Conservation (phyloP, 2,113 vertebrate species). For the Saimiri boliviensis region DNA sequence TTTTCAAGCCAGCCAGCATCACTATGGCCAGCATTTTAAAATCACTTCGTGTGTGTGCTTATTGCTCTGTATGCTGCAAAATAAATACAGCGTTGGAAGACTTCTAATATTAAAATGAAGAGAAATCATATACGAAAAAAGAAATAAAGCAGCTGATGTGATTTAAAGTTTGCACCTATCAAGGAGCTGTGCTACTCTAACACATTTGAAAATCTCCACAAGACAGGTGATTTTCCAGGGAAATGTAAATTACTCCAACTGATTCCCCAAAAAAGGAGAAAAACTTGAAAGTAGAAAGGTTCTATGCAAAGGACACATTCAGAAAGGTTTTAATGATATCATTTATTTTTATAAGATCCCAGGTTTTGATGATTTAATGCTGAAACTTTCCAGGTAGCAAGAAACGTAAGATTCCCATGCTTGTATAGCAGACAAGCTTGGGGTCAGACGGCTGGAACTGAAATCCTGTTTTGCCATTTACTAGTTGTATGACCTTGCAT, state of each 20-base stretch:
- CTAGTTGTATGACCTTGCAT: background rate
- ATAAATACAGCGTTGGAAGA: background rate
- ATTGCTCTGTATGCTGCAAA: background rate
- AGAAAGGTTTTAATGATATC: background rate
- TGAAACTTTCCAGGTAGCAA: background rate
- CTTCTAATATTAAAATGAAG: background rate
- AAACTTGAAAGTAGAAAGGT: background rate
- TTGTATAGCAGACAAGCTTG: background rate
- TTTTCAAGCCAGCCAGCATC: background rate
- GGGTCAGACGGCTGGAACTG: background rate
- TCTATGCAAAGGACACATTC: background rate
- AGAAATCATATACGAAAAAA: background rate
- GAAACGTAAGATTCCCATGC: background rate
- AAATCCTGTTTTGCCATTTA: background rate
- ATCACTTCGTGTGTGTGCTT: background rate
- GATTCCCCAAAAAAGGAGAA: conserved; percentile 22
- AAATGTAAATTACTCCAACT: background rate
- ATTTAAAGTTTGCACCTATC: background rate
- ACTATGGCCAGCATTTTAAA: background rate
- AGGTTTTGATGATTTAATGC: background rate
- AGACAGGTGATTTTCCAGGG: background rate
- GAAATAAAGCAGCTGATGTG: background rate
- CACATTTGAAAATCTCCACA: background rate
- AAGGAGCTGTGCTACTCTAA: background rate
- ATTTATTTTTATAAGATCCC: conserved; percentile 13